Conservation (phyloP, 2,113 vertebrate genomes). For the Eulacestoma nigropectus region DNA sequence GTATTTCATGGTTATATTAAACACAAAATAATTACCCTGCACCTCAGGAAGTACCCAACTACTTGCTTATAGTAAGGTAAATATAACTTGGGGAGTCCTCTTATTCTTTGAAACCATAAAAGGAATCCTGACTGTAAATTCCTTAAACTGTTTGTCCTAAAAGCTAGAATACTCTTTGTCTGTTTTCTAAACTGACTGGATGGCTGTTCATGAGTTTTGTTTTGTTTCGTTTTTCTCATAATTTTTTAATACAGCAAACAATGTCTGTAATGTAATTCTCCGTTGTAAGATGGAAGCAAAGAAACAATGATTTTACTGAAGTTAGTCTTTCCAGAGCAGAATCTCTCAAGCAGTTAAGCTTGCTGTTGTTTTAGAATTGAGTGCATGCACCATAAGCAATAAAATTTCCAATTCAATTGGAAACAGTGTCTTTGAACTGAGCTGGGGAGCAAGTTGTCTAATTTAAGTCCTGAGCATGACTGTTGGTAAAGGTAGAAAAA, state of each 20-base stretch:
- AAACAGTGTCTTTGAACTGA: not conserved
- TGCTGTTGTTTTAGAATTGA: not conserved
- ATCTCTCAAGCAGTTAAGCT: not conserved
- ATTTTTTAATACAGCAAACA: not conserved
- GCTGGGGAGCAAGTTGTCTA: not conserved
- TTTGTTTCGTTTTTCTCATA: not conserved
- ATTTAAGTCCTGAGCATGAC: not conserved
- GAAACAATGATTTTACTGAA: not conserved
- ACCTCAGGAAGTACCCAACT: not conserved
- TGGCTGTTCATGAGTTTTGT: not conserved
- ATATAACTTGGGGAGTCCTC: not conserved
- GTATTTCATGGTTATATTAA: not conserved
- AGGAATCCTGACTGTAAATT: slow-evolving; percentile 13
- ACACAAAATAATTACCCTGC: not conserved
- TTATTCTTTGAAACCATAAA: slow-evolving; percentile 17
- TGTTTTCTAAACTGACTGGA: slow-evolving; percentile 1
- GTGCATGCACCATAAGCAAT: not conserved
- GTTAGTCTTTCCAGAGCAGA: not conserved
- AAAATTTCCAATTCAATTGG: slow-evolving; percentile 15
- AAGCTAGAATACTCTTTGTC: slow-evolving; percentile 12
- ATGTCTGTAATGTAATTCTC: not conserved
- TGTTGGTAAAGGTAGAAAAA: not conserved
- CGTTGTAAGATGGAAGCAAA: not conserved
- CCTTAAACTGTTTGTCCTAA: slow-evolving; percentile 31
- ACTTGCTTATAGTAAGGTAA: not conserved